Conservation (phyloP, 1,140 invertebrate genomes). For the Eurosta solidaginis region DNA sequence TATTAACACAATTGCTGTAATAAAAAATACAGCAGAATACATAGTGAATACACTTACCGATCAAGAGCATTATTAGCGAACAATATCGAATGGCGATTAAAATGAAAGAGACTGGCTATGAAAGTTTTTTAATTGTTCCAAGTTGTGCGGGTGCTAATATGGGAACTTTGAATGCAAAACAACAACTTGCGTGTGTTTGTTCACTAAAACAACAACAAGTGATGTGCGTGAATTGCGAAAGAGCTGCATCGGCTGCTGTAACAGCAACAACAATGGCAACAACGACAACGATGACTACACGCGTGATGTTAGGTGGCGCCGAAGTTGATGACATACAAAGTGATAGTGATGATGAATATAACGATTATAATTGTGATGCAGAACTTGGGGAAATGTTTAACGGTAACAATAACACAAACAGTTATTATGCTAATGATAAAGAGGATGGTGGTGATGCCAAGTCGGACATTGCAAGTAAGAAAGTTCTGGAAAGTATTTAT, state of each 20-base stretch:
- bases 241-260: background rate
- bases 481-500: background rate
- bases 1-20: background rate
- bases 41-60: background rate
- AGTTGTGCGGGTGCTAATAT: background rate
- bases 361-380: constrained; percentile 11
- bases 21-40: background rate
- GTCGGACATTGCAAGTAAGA: background rate
- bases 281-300: constrained; percentile 18
- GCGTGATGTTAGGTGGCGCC: background rate
- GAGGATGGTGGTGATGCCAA: background rate
- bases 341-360: constrained; percentile 23
- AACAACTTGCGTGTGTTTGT: background rate
- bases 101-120: constrained; percentile 52
- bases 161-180: background rate
- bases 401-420: constrained; percentile 30
- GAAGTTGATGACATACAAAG: background rate
- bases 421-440: background rate
- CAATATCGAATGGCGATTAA: background rate
- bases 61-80: background rate
- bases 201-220: background rate
- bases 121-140: constrained; percentile 31
- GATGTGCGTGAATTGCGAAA: background rate
- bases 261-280: background rate
- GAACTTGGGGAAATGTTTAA: background rate